A percentile compares a stretch with the other conserved stretches of the same genome.
Evolutionary conservation across 1,140 invertebrate species (phyloP).

Genomic region (Cephus cinctus): DNA sequence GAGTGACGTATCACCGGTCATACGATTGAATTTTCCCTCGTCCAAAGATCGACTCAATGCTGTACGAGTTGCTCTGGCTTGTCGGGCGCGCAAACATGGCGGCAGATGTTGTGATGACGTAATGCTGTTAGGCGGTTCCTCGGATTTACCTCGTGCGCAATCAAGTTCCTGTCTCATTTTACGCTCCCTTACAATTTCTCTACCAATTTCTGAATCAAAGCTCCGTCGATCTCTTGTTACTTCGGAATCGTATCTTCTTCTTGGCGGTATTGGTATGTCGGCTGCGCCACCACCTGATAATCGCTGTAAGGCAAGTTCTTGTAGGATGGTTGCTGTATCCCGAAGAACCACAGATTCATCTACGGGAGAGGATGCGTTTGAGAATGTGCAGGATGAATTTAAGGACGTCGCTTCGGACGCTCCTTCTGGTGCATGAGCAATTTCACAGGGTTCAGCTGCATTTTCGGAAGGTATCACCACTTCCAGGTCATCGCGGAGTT

Average conservation of each 20-base stretch:
- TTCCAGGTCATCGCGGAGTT: conserved; percentile 27
- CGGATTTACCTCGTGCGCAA: conserved; percentile 37
- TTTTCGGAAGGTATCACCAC: conserved; percentile 45
- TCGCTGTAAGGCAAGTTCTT: conserved; percentile 47
- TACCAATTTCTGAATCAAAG: conserved; percentile 59
- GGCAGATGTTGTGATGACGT: conserved; percentile 45
- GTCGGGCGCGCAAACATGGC: conserved; percentile 56
- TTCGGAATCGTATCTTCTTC: conserved; percentile 37
- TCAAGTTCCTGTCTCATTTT: conserved; percentile 58
- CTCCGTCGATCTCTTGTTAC: conserved; percentile 42
- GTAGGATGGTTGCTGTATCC: conserved; percentile 47
- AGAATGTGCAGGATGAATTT: conserved; percentile 37
- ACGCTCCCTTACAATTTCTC: conserved; percentile 56
- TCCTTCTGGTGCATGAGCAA: conserved; percentile 45
- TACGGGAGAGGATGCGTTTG: conserved; percentile 39
- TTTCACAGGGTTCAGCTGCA: conserved; percentile 45
- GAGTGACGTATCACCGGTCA: conserved; percentile 48
- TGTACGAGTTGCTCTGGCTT: conserved; percentile 59
- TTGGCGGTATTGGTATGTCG: conserved; percentile 20
- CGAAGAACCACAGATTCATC: conserved; percentile 42
- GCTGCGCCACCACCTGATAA: conserved; percentile 38
- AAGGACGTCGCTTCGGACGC: conserved; percentile 39
- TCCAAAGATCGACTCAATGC: conserved; percentile 72
- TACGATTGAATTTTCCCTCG: conserved; percentile 55
- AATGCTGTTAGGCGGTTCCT: conserved; percentile 35